phyloP scores from a whole-genome alignment of 1,140 invertebrate species.

The Xylocopa sonorina region DNA sequence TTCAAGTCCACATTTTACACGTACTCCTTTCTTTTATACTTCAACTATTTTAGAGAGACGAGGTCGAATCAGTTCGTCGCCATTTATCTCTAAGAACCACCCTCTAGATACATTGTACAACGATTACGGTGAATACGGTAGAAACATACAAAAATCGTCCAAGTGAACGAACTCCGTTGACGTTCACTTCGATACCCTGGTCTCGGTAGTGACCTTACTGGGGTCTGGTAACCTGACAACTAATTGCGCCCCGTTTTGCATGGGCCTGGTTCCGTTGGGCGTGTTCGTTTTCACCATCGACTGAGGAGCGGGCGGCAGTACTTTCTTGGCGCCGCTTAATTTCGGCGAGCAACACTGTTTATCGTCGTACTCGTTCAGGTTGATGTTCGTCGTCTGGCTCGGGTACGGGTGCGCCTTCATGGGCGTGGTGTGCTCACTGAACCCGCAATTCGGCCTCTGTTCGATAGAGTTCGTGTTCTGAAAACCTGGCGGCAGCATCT shows the following conservation, averaged over 20 bases:
- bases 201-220: conserved; percentile 75
- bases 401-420: conserved; percentile 57
- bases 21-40: too few species aligned
- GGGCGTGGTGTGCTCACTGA: conserved; percentile 57
- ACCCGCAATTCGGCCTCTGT: conserved; percentile 56
- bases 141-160: conserved; percentile 33
- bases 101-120: conserved; percentile 26
- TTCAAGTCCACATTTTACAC: too few species aligned
- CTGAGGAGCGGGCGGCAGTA: conserved; percentile 66
- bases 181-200: conserved; percentile 74
- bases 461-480: conserved; percentile 55
- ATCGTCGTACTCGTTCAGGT: conserved; percentile 69
- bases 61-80: too few species aligned
- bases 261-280: conserved; percentile 65
- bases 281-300: conserved; percentile 42
- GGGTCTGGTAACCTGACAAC: conserved; percentile 77
- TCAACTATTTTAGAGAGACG: too few species aligned
- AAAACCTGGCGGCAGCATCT: conserved; percentile 63
- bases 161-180: not conserved
- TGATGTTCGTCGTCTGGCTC: conserved; percentile 62
- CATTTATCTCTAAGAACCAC: too few species aligned
- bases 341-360: conserved; percentile 77
- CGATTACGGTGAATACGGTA: conserved; percentile 25
- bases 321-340: conserved; percentile 75
- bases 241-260: conserved; percentile 76